Base-by-base conservation (phyloP, 2,888 invertebrate species). In the Aethes cnicana region DNA sequence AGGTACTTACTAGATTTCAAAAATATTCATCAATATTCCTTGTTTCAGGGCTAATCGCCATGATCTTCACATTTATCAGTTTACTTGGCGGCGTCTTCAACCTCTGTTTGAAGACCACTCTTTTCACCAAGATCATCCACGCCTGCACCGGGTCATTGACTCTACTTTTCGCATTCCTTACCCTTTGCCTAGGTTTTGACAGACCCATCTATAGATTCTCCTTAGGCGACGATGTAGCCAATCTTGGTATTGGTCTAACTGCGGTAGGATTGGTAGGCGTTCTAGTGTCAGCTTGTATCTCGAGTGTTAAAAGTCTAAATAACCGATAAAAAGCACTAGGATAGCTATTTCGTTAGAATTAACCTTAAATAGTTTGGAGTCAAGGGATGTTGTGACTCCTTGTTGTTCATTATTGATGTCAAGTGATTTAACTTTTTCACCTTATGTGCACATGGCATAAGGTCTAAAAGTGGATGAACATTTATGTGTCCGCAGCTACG, bases 141-240 rank as follows among this genome's bases (percentile, higher is more conserved):
- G 18, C 35, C 0, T 36, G 35, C 7, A 11, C 6, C 4, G 35
- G 35, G 2, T 20, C 35, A 7, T 11, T 36, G 9, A 36, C 35
- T n/a, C 7, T 36, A 3, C 3, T 36, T 2, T 18, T 20, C 6
- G 35, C 35, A 20, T 36, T 36, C 35, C n/a, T 36, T n/a, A 11
- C 9, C 11, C 20, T 36, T n/a, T 36, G 35, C 11, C 11, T 36
- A 20, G 35, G 35, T 12, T 36, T 36, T 36, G 20, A 36, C 9
- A 20, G 4, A 4, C 3, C 4, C n/a, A 7, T 11, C 9, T 36
- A 36, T 20, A 36, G 35, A 36, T 5, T 3, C 3, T 1, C 2
- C n/a, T 20, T 36, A 11, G 35, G 20, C 4, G 35, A 36, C 12
- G 18, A 20, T 2, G 11, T 11, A 11, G 20, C 35, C 6, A 6